Percentiles rank a stretch among this genome's conserved stretches.
These are phyloP conservation scores for Cebus imitator DNA, from an alignment of 2,113 vertebrate species.

Conservation along the genomic window DNA sequence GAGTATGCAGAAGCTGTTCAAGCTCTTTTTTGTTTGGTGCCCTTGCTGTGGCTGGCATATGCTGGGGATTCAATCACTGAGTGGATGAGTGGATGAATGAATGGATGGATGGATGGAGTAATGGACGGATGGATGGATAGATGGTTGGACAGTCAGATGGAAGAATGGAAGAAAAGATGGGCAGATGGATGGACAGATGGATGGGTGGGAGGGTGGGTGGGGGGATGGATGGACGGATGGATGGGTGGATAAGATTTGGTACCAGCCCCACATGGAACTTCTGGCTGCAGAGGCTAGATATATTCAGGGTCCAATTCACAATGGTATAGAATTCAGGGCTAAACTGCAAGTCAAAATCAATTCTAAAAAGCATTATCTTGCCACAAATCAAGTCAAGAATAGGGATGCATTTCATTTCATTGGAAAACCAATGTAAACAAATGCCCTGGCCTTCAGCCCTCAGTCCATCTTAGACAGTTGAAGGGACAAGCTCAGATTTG, in stretches of 20 bases:
- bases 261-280: neutral
- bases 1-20: neutral
- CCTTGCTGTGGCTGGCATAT: neutral
- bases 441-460: neutral
- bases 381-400: neutral
- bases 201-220: accelerated
- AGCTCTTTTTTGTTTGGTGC: neutral
- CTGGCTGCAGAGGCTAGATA: neutral
- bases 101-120: neutral
- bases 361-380: slow-evolving; percentile 25
- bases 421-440: neutral
- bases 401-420: slow-evolving; percentile 2
- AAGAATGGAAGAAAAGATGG: too few species aligned
- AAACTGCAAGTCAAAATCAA: slow-evolving; percentile 8
- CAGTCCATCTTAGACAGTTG: neutral
- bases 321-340: neutral
- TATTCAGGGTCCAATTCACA: neutral
- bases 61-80: neutral
- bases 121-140: too few species aligned
- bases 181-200: neutral
- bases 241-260: neutral
- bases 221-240: too few species aligned
- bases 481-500: neutral
- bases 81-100: neutral
- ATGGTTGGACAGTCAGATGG: too few species aligned